Evolutionary conservation across 2,888 invertebrate genomes (phyloP).

Genomic region (Amphimallon solstitiale): DNA sequence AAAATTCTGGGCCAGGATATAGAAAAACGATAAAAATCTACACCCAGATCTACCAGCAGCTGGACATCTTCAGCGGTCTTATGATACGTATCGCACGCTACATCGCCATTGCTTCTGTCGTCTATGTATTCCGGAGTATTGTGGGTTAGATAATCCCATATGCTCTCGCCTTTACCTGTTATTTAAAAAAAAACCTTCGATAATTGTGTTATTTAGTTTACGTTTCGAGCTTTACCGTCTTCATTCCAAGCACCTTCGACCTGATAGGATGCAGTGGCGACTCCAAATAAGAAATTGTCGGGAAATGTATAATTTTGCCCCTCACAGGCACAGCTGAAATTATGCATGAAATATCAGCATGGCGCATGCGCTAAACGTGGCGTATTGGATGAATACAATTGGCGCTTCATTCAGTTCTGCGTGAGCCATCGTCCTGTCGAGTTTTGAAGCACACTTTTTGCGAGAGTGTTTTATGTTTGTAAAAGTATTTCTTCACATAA

Average conservation of each 20-base stretch:
- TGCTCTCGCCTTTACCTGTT: conserved; percentile 68
- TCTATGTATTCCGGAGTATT: conserved; percentile 64
- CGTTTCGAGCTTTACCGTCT: conserved; percentile 43
- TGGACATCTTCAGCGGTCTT: conserved; percentile 69
- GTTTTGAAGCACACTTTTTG: too few species aligned
- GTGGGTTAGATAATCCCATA: conserved; percentile 75
- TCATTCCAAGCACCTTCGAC: conserved; percentile 49
- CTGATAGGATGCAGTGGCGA: conserved; percentile 51
- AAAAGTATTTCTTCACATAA: too few species aligned
- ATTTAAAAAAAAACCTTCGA: not conserved
- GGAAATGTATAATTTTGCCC: conserved; percentile 25
- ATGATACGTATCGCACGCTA: conserved; percentile 75
- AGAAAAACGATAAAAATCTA: conserved; percentile 69
- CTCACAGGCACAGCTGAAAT: not conserved
- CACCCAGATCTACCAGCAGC: conserved; percentile 67
- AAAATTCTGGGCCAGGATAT: conserved; percentile 76
- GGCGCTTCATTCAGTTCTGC: too few species aligned
- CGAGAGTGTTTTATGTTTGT: too few species aligned
- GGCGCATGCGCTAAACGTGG: too few species aligned
- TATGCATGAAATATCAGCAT: too few species aligned
- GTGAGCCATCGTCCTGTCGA: too few species aligned
- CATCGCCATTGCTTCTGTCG: conserved; percentile 69
- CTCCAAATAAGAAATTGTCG: conserved; percentile 44
- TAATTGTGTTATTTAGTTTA: not conserved
- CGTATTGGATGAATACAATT: too few species aligned